Base-by-base conservation (phyloP, 2,888 invertebrate species). In the Lasius platythorax region DNA sequence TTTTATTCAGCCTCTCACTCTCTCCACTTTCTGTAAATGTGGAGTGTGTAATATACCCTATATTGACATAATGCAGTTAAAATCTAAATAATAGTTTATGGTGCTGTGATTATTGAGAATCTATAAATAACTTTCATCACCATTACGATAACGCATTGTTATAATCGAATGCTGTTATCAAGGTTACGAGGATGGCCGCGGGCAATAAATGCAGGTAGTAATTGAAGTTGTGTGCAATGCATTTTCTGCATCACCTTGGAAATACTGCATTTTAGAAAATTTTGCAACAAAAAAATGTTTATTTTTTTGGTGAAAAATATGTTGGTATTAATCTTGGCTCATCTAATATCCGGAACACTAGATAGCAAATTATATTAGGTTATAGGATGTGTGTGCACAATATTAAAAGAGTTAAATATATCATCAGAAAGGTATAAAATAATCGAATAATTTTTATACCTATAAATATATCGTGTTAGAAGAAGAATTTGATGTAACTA, bases 91-190 rank as follows among this genome's bases (percentile, higher is more conserved):
- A 43, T 46, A 15, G 15, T 15, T 1, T 15, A 46, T 18, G 15
- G 15, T 1, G 5, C 15, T 46, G 15, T 46, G 46, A 46, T 11
- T 18, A 46, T 46, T 61, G 12, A 15, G 6, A 15, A 30, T 61
- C 30, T 4, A 30, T 68, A 23, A 70, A 61, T 40, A 46, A 67
- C 43, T 33, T 50, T 43, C 63, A 53, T n/a, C 66, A 46, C 5
- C 5, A 37, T 61, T 40, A 66, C 46, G 58, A 82, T 43, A 18
- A 33, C 61, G 28, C 23, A 61, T 28, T 46, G 23, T 15, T 53
- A 53, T 66, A 72, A 83, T 83, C 63, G 68, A 50, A 58, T 30
- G 64, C 40, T 43, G 53, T 37, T 72, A 83, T 78, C 56, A 53
- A 72, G 33, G 50, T 9, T 46, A 33, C 33, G 70, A 46, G 70